Percentiles rank a stretch among this genome's conserved stretches.
phyloP scores from a whole-genome alignment of 2,888 invertebrate species.

The Amblyjoppa proteus region DNA sequence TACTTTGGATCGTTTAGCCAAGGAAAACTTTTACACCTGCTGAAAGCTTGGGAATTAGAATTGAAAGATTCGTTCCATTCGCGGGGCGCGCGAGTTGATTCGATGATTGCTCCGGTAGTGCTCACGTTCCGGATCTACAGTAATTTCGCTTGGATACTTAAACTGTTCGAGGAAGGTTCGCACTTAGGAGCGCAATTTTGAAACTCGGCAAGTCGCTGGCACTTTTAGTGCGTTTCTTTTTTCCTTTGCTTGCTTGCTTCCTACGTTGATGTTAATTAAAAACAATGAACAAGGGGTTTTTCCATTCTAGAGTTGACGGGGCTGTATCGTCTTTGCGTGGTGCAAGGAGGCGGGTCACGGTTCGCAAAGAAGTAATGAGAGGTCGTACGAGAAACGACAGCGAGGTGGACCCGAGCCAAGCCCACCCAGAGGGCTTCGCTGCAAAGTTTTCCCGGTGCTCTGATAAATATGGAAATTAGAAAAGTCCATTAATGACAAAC shows the following conservation, averaged over 20 bases:
- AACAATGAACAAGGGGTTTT: constrained; percentile 29
- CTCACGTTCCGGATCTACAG: not conserved
- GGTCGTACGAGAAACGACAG: not conserved
- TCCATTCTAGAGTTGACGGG: constrained; percentile 35
- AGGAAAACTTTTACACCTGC: not conserved
- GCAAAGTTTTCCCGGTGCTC: constrained; percentile 63
- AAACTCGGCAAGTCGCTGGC: not conserved
- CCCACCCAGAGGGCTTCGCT: constrained; percentile 43
- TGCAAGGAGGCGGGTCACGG: constrained; percentile 1
- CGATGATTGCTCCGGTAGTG: not conserved
- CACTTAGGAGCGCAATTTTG: not conserved
- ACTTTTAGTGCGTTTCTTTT: not conserved
- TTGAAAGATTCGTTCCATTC: not conserved
- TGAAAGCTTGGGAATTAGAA: not conserved
- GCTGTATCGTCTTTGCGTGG: constrained; percentile 16
- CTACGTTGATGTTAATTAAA: constrained; percentile 9
- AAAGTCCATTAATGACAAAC: constrained; percentile 72
- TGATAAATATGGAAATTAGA: constrained; percentile 79
- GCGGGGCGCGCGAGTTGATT: not conserved
- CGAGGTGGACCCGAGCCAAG: not conserved
- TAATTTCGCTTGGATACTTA: not conserved
- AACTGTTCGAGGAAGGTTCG: not conserved
- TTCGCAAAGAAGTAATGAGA: constrained; percentile 58
- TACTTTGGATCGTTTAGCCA: constrained; percentile 23
- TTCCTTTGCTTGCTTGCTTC: not conserved